Percentiles rank a stretch among this genome's conserved stretches.
Conservation (phyloP, 1,140 invertebrate genomes). For the Potamilus streckersoni region DNA sequence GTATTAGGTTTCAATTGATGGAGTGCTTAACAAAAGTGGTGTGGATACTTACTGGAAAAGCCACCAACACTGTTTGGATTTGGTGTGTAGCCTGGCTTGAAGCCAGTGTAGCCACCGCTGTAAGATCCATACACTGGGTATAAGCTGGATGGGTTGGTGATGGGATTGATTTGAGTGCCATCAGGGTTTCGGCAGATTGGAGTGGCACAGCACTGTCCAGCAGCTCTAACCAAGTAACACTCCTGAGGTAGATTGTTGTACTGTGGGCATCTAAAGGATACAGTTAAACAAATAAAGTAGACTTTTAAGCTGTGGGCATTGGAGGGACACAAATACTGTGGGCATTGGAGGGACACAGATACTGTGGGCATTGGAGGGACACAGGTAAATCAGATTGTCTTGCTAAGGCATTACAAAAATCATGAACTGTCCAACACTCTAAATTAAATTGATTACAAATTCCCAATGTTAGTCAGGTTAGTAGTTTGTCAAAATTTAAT, state of each 20-base stretch:
- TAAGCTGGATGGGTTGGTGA: slow-evolving; percentile 28
- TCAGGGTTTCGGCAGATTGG: slow-evolving; percentile 46
- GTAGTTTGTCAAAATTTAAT: too few species aligned
- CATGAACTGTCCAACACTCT: too few species aligned
- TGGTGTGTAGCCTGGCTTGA: slow-evolving; percentile 45
- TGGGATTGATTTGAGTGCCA: slow-evolving; percentile 39
- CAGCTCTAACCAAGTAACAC: slow-evolving; percentile 28
- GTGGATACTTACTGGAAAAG: slow-evolving; percentile 10
- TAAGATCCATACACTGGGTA: slow-evolving; percentile 46
- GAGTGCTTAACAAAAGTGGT: not conserved
- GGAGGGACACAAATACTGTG: too few species aligned
- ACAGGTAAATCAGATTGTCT: too few species aligned
- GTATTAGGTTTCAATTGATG: too few species aligned
- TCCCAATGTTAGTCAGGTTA: too few species aligned
- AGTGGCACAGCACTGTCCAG: slow-evolving; percentile 41
- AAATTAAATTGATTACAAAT: too few species aligned
- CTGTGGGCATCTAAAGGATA: slow-evolving; percentile 35
- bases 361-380: too few species aligned
- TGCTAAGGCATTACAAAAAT: too few species aligned
- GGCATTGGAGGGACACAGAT: too few species aligned
- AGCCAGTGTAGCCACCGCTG: slow-evolving; percentile 41
- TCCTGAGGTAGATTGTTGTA: slow-evolving; percentile 35
- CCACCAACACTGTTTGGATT: slow-evolving; percentile 21
- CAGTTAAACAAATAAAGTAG: not conserved
- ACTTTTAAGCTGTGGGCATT: too few species aligned